Percentiles rank a stretch among this genome's conserved stretches.
Evolutionary conservation across 2,113 vertebrate species (phyloP).

Genomic region (Cyphomyrus discorhynchus): DNA sequence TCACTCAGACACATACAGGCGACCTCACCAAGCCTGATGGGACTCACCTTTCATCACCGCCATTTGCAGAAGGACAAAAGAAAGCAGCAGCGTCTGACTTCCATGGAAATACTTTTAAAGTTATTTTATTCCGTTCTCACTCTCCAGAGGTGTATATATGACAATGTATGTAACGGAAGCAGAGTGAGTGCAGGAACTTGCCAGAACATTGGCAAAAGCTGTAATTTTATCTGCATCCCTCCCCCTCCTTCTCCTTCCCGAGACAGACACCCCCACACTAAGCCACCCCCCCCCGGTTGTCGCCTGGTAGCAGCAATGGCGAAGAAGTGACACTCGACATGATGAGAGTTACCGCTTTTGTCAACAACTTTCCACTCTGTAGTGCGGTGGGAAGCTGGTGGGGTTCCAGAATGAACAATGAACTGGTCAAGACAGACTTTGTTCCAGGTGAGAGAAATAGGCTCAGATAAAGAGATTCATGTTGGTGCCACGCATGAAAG

Average conservation of each 20-base stretch:
- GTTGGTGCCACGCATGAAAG: not conserved
- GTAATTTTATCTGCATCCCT: not conserved
- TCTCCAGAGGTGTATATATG: not conserved
- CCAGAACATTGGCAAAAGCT: not conserved
- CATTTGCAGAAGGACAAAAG: not conserved
- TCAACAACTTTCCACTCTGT: not conserved
- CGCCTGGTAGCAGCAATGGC: not conserved
- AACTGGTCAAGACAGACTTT: not conserved
- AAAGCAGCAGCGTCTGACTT: not conserved
- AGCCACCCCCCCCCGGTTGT: not conserved
- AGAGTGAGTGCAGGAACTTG: not conserved
- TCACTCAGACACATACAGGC: not conserved
- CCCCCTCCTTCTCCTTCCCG: not conserved
- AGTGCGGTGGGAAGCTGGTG: not conserved
- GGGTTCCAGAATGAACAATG: not conserved
- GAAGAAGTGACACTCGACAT: not conserved
- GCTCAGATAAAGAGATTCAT: not conserved
- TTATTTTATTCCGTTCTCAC: not conserved
- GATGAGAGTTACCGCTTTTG: not conserved
- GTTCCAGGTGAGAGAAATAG: not conserved
- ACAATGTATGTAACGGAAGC: not conserved
- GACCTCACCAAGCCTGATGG: not conserved
- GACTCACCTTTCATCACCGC: not conserved
- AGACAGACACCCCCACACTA: not conserved
- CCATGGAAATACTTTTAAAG: not conserved